Base-by-base conservation (phyloP, 2,888 invertebrate genomes). In the Clitarchus hookeri region DNA sequence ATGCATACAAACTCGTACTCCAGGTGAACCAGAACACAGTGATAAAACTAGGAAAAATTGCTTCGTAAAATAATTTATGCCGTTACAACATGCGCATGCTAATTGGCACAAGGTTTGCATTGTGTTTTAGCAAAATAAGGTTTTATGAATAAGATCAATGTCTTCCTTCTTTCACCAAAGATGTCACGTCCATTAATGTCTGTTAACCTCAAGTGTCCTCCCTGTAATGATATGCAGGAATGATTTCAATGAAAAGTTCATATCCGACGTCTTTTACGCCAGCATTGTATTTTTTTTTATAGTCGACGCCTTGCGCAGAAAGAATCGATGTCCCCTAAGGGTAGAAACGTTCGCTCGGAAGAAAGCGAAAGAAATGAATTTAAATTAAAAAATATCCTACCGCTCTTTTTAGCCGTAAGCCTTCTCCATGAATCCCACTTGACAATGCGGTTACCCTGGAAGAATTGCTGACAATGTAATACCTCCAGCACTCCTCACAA, bases 321-420 rank as follows among this genome's bases (percentile, higher is more conserved):
- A 19, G n/a, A 65, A 65, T 65, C 65, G 65, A 65, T 23, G 23
- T 19, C 16, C 13, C 65, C 65, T 65, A 8, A n/a, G n/a, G 65
- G 65, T 65, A 65, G 65, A 6, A 65, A 65, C 65, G 65, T 65
- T 65, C 2, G 65, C n/a, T 2, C n/a, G 23, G 0, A 65, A 65
- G 65, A n/a, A 65, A 65, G 65, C 65, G 65, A 65, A 65, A 65
- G 65, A n/a, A 65, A 65, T 65, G n/a, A 65, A 65, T 65, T 65
- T 65, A 65, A 65, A 65, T 65, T 65, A 65, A 65, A 65, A 65
- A 65, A 65, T n/a, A 65, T 65, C 65, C 65, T 19, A 65, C 65
- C 65, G 65, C 65, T 65, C 65, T 65, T 65, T 65, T 65, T 2
- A 65, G 23, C 65, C 23, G 11, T 65, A 65, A 65, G 65, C 65